These are phyloP conservation scores for Meteorus cinctellus DNA, from an alignment of 2,888 invertebrate genomes.

Conservation along the genomic window DNA sequence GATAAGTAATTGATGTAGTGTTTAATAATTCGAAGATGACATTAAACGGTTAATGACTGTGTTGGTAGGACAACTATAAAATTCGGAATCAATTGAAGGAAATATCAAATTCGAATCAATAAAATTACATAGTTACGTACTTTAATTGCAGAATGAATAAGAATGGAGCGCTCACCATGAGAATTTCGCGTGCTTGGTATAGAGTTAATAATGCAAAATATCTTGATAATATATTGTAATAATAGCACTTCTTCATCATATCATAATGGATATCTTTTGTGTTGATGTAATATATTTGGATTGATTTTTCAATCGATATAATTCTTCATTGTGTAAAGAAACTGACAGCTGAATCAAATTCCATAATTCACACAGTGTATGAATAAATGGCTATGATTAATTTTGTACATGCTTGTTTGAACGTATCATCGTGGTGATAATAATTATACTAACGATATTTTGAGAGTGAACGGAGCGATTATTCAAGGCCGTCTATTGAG, in stretches of 20 bases:
- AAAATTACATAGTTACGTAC: constrained; percentile 21
- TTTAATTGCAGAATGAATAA: background rate
- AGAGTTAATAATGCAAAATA: background rate
- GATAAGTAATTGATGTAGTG: background rate
- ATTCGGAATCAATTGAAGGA: background rate
- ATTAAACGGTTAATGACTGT: background rate
- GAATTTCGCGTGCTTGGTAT: background rate
- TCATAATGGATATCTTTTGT: too few species aligned
- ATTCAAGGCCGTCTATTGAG: background rate
- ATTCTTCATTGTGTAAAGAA: background rate
- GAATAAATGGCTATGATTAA: background rate
- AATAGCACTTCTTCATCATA: too few species aligned
- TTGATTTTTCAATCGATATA: background rate
- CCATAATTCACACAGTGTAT: constrained; percentile 3
- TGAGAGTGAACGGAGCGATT: background rate
- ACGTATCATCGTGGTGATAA: too few species aligned
- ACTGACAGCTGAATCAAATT: background rate
- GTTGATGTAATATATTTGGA: background rate
- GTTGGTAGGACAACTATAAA: background rate
- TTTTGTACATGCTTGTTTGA: background rate
- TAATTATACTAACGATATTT: background rate
- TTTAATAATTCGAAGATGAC: background rate
- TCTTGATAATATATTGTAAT: too few species aligned
- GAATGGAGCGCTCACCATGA: constrained; percentile 15
- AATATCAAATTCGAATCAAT: constrained; percentile 22